Conservation (phyloP, 2,113 vertebrate genomes). For the Psilopogon haemacephalus region DNA sequence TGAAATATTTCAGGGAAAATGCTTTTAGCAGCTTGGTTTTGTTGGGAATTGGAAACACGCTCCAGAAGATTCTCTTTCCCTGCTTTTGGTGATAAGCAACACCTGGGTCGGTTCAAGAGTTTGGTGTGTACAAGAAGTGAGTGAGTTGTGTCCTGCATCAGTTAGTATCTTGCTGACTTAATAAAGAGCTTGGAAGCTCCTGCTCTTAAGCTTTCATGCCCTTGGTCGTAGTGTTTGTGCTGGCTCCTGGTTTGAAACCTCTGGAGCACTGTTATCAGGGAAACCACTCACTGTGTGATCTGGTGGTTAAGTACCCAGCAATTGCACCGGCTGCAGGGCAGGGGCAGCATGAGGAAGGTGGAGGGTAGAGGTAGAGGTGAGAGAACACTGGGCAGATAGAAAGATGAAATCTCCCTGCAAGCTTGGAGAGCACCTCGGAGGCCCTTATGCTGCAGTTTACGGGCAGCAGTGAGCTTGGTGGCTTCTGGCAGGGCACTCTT, state of each 20-base stretch:
- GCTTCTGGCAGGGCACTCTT: not conserved
- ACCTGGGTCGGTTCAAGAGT: not conserved
- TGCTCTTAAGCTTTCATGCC: not conserved
- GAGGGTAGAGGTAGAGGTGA: not conserved
- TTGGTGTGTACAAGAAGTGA: not conserved
- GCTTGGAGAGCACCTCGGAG: not conserved
- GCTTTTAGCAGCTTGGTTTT: not conserved
- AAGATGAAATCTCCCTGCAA: not conserved
- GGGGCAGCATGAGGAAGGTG: not conserved
- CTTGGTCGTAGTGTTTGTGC: not conserved
- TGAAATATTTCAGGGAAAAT: not conserved
- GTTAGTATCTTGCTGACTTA: accelerated
- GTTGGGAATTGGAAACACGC: not conserved
- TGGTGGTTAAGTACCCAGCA: not conserved
- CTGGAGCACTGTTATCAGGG: not conserved
- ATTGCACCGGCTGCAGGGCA: not conserved
- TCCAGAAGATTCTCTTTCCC: not conserved
- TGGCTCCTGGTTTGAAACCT: not conserved
- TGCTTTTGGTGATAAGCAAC: not conserved
- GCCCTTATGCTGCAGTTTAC: accelerated
- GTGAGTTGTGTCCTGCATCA: not conserved
- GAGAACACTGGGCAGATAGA: not conserved
- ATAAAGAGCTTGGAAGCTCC: not conserved
- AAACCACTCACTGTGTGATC: accelerated
- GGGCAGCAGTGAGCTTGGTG: accelerated